Evolutionary conservation across 1,140 invertebrate genomes (phyloP), one percentile per base, ranked within the genome.

Genomic region (Orchestia grillus): DNA sequence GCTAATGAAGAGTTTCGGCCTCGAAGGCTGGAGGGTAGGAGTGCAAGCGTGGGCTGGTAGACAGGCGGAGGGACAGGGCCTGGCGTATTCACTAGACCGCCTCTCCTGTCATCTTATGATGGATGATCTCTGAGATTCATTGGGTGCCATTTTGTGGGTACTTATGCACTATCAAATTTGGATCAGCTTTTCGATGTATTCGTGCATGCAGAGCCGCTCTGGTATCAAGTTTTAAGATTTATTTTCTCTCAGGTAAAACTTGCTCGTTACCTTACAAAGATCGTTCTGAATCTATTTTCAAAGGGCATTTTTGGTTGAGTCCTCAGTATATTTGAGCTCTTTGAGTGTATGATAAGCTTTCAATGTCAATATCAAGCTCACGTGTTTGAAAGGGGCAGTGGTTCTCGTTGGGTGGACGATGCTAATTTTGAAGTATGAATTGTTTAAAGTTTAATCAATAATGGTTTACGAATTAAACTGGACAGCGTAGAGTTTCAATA

Each of bases 1-100:
- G 44, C 92, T 94, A 94, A 94, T 94, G 92, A 94, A 94, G 92
- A 94, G 92, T 45, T 94, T 94, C 43, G 92, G 92, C 36, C 44
- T 47, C 44, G 92, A 8, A 94, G 92, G 88, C 41, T 90, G 88
- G 88, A 90, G 92, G 92, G 92, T 45, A 43, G 88, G 88, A 42
- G 44, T 43, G 88, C 88, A 91, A 44, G 88, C 88, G 62, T 77
- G 62, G 62, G 15, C 62, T 1, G 28, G 19, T 42, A 36, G 41
- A 41, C 23, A 36, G n/a, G 6, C 4, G 88, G 15, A 4, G 88
- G 88, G 15, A 41, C 23, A 15, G 88, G 88, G 41, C 28, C 4
- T 90, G 88, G 88, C 44, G 36, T 94, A 94, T 94, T 94, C 92
- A 94, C 92, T 94, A 45, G 92, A 40, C 44, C 40, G 92, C 43